Conservation (phyloP, 2,888 invertebrate species). For the Acanthosepion pharaonis region DNA sequence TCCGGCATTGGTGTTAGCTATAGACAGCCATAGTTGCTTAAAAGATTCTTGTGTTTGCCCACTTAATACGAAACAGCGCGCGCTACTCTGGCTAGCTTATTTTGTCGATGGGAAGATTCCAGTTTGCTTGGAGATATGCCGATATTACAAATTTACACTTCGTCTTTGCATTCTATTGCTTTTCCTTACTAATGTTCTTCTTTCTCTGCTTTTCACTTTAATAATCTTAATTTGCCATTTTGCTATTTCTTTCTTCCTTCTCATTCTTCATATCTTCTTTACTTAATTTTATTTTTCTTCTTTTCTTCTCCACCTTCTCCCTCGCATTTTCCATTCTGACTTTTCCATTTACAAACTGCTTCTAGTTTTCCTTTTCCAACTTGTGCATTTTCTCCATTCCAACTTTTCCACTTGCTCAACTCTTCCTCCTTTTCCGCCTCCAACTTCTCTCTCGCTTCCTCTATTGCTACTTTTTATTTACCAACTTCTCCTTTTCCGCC, state of each 20-base stretch:
- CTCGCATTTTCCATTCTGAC: not conserved
- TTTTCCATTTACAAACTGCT: not conserved
- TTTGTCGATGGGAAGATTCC: not conserved
- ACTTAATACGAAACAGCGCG: not conserved
- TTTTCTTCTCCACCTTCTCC: not conserved
- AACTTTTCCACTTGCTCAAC: too few species aligned
- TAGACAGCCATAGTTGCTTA: too few species aligned
- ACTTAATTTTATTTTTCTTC: not conserved
- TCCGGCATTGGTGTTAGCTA: not conserved
- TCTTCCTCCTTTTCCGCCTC: not conserved
- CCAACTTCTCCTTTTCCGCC: not conserved
- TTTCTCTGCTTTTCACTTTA: not conserved
- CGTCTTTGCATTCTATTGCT: too few species aligned
- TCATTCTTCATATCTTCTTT: not conserved
- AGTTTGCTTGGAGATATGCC: too few species aligned
- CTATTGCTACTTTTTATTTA: not conserved
- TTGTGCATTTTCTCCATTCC: too few species aligned
- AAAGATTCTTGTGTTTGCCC: too few species aligned
- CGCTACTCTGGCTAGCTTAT: not conserved
- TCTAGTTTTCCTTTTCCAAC: too few species aligned
- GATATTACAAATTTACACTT: too few species aligned
- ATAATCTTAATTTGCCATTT: not conserved
- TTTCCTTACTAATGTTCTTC: not conserved
- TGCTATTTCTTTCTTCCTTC: not conserved
- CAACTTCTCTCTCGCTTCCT: not conserved